Base-by-base conservation (phyloP, 2,113 vertebrate genomes). In the Ammodytes dubius region DNA sequence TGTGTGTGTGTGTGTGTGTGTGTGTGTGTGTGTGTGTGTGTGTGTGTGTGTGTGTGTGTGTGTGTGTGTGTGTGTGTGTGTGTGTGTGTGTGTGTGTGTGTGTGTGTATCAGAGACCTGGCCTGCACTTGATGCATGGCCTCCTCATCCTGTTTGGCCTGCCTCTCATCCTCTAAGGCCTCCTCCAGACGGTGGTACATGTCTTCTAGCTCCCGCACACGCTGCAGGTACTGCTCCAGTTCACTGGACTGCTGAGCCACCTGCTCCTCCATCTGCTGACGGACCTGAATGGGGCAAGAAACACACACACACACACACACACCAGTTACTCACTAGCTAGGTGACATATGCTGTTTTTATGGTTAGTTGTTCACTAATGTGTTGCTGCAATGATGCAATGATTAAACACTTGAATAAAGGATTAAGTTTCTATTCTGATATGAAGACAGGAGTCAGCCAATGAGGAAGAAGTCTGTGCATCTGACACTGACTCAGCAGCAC, bases 181-280 rank as follows among this genome's bases (percentile, higher is more conserved):
- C 97, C 93, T 99, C 96, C 47, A 99, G 95, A 56, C 93, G 91
- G 3, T 94, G 94, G 87, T 99, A 99, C 97, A 99, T 97, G 87
- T 96, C 95, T 88, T 99, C 98, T 83, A 99, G 94, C 87, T 99
- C 97, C 43, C 76, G 89, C 13, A 99, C 97, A 4, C 98, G 96
- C 89, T 96, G 96, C 82, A 99, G 92, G 84, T 99, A 97, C 92
- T 97, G 97, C 61, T 98, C 96, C 88, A 99, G 94, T 83, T 99
- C 97, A n/a, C 93, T 96, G 43, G 97, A 96, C 88, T 99, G 98
- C 91, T 98, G 97, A 52, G 97, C 97, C 82, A 99, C 96, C 91
- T 99, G 94, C 83, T 97, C 95, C 90, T 99, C 98, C 97, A 99
- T 98, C 93, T 99, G 95, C 88, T 96, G 97, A 82, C 97, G 97